phyloP scores from a whole-genome alignment of 2,797 vertebrate species.

The Pagetopsis macropterus region DNA sequence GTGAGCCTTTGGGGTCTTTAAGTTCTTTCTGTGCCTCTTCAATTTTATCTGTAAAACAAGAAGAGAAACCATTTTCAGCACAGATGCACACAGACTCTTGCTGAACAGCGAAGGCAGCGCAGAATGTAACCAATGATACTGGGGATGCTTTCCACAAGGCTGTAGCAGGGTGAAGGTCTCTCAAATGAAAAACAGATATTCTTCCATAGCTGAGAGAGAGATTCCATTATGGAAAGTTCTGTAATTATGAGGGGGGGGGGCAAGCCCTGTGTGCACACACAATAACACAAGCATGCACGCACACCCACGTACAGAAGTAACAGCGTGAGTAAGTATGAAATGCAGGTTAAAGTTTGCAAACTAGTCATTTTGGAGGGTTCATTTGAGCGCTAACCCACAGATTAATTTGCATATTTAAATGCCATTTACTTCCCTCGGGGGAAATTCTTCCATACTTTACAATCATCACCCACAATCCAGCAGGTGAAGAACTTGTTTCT shows the following conservation, averaged over 20 bases:
- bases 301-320: slow-evolving; percentile 29
- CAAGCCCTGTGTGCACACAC: slow-evolving; percentile 25
- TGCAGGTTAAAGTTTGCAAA: slow-evolving; percentile 17
- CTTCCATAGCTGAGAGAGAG: slow-evolving; percentile 57
- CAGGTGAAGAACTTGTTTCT: slow-evolving; percentile 53
- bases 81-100: slow-evolving; percentile 12
- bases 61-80: slow-evolving; percentile 57
- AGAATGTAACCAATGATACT: slow-evolving; percentile 52
- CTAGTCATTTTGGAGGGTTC: slow-evolving; percentile 29
- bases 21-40: slow-evolving; percentile 99
- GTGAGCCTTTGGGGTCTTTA: slow-evolving; percentile 90
- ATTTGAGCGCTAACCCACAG: slow-evolving; percentile 21
- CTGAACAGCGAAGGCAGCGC: slow-evolving; percentile 34
- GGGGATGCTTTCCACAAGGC: slow-evolving; percentile 68
- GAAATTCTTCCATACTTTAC: slow-evolving; percentile 16
- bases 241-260: slow-evolving; percentile 38
- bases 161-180: slow-evolving; percentile 52
- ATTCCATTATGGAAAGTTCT: slow-evolving; percentile 69
- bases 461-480: slow-evolving; percentile 44
- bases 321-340: slow-evolving; percentile 1
- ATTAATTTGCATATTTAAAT: slow-evolving; percentile 40
- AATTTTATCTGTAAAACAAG: slow-evolving; percentile 93
- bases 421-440: slow-evolving; percentile 17
- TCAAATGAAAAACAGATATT: slow-evolving; percentile 74
- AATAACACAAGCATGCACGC: slow-evolving; percentile 11